Conservation (phyloP, 2,113 vertebrate species). For the Tylochromis polylepis region DNA sequence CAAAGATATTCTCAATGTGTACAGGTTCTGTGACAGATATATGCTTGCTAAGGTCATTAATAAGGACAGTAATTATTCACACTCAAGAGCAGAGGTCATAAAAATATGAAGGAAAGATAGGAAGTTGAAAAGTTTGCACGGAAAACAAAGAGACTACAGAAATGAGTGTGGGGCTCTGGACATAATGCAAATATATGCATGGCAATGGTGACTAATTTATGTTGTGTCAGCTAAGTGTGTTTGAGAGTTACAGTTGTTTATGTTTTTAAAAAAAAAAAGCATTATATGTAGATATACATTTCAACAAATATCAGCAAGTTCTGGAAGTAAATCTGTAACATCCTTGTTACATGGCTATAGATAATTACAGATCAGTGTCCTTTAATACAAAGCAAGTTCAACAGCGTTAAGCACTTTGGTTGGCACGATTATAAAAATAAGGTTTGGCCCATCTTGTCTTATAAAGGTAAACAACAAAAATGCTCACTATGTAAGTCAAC, state of each 20-base stretch:
- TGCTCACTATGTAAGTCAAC: neutral
- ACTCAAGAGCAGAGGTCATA: neutral
- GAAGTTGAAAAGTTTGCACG: conserved; percentile 8
- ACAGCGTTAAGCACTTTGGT: neutral
- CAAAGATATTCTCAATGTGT: conserved; percentile 32
- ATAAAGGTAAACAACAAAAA: neutral
- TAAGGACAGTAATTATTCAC: conserved; percentile 43
- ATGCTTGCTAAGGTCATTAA: conserved; percentile 8
- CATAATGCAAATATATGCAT: neutral
- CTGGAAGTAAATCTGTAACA: neutral
- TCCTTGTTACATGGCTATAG: neutral
- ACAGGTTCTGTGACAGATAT: conserved; percentile 31
- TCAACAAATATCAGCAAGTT: neutral
- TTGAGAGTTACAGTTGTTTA: neutral
- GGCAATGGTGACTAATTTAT: neutral
- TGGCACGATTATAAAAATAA: neutral
- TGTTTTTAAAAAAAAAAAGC: neutral
- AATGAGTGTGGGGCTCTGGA: neutral
- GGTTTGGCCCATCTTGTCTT: neutral
- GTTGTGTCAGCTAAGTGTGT: neutral
- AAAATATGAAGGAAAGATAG: neutral
- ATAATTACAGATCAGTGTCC: neutral
- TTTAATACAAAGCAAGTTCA: neutral
- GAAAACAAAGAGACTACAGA: neutral
- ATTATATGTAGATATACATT: neutral